Evolutionary conservation across 2,113 vertebrate genomes (phyloP), one percentile per base, ranked within the genome.

Genomic region (Chlamydotis undulata): DNA sequence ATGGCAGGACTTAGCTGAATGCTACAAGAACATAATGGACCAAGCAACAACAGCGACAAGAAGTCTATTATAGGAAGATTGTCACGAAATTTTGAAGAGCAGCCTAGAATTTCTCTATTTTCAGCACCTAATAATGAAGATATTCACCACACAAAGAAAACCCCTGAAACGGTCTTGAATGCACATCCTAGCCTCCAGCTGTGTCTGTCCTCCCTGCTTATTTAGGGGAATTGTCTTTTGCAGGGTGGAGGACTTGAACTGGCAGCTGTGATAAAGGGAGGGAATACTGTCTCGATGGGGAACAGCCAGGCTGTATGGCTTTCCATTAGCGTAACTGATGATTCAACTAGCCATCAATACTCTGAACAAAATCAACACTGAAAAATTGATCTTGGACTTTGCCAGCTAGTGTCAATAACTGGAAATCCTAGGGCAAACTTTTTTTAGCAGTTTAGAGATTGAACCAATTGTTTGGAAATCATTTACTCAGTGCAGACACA

Each of bases 361-460:
- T 92, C 8, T 5, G 39, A 70, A 84, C 69, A 95, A 71, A 89
- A 81, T 84, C 89, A 82, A 25, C 35, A 5, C 75, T 94, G 67
- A 73, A 94, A 70, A 93, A 82, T 43, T 55, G 63, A 73, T 92
- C 83, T 65, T 93, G 78, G 70, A 35, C 52, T 94, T 96, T 59
- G 47, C 59, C 59, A 77, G 67, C 83, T 65, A 47, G 41, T 83
- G 50, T 92, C 35, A 22, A 29, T 94, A 87, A 85, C 77, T 79
- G 37, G 67, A 89, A 87, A 83, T 91, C 87, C 63, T 87, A 35
- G 74, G 74, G 81, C 81, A 93, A 82, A 92, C 31, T 59, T 94
- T 90, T 43, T 83, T 79, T 76, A 83, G 67, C 63, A 70, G 77
- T 82, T 93, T 39, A 82, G 68, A 12, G 7, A 53, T 65, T 73